phyloP scores from a whole-genome alignment of 2,113 vertebrate species.

The Craseonycteris thonglongyai region DNA sequence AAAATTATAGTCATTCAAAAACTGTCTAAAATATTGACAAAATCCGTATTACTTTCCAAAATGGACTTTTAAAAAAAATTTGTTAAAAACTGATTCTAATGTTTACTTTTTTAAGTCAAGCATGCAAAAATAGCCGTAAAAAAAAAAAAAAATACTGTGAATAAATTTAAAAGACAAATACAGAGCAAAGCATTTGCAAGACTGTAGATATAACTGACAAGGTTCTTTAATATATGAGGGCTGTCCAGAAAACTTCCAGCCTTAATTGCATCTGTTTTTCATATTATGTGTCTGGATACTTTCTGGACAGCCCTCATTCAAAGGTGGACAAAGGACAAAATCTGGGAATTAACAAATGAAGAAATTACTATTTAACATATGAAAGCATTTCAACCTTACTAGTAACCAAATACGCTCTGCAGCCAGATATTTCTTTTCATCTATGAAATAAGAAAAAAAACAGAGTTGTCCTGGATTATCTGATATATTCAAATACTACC shows the following conservation, averaged over 20 bases:
- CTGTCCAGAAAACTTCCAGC: no score
- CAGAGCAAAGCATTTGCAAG: neutral
- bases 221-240: neutral
- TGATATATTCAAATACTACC: neutral
- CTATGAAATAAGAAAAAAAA: conserved; percentile 15
- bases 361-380: neutral
- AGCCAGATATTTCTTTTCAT: neutral
- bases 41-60: neutral
- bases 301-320: no score
- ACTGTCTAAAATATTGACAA: neutral
- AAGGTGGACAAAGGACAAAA: neutral
- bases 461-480: neutral
- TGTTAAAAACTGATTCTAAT: conserved; percentile 18
- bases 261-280: no score
- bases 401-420: neutral
- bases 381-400: neutral
- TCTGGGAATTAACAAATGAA: neutral
- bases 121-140: neutral
- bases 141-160: neutral
- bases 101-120: neutral
- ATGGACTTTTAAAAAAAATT: neutral
- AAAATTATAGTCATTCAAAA: conserved; percentile 21
- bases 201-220: neutral
- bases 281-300: no score
- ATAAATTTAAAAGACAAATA: neutral